phyloP scores from a whole-genome alignment of 2,888 invertebrate species.

The Eilema sororculum region DNA sequence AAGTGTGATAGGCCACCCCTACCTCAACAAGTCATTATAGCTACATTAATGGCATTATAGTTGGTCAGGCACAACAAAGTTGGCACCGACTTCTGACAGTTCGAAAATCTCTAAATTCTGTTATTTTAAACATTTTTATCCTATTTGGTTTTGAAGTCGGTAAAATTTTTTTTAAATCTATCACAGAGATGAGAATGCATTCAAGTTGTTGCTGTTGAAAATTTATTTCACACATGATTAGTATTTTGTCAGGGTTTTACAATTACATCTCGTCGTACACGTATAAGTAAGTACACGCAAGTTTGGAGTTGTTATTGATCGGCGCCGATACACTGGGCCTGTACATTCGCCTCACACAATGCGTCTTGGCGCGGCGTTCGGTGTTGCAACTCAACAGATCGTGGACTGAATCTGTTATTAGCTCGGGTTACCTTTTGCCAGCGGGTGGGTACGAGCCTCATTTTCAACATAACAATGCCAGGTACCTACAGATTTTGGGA shows the following conservation, averaged over 20 bases:
- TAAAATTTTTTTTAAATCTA: too few species aligned
- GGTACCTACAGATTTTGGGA: neutral
- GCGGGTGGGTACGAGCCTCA: slow-evolving; percentile 1
- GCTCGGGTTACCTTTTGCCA: slow-evolving; percentile 16
- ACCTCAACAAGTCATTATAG: too few species aligned
- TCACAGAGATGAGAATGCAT: neutral
- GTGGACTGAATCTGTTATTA: slow-evolving; percentile 42
- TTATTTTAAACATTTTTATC: too few species aligned
- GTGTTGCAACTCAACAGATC: slow-evolving; percentile 36
- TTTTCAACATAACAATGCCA: slow-evolving; percentile 13
- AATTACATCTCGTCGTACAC: neutral
- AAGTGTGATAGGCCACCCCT: too few species aligned
- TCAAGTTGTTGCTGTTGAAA: neutral
- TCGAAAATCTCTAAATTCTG: too few species aligned
- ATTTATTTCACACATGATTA: too few species aligned
- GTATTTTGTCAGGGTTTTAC: neutral
- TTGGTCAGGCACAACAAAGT: too few species aligned
- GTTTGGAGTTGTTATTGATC: slow-evolving; percentile 11
- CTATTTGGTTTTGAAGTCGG: too few species aligned
- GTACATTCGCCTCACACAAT: slow-evolving; percentile 26
- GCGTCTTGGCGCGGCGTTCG: slow-evolving; percentile 40
- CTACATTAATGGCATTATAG: too few species aligned
- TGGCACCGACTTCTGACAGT: too few species aligned
- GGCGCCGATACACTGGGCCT: slow-evolving; percentile 3
- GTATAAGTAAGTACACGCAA: neutral